These are phyloP conservation scores for Xanthostigma xanthostigma DNA, from an alignment of 2,888 invertebrate species.

Conservation along the genomic window DNA sequence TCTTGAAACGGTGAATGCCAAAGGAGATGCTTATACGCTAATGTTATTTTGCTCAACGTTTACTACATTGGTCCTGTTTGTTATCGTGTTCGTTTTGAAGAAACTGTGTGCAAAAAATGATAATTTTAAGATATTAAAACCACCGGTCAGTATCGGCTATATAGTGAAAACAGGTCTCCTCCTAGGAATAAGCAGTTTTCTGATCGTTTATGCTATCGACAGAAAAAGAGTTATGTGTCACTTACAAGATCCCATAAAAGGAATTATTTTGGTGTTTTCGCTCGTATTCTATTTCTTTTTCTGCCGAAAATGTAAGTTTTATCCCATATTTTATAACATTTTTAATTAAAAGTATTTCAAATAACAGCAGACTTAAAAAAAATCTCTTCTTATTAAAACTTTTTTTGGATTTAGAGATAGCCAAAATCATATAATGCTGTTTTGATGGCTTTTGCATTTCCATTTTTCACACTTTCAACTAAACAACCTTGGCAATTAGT, in stretches of 20 bases:
- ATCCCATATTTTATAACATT: not conserved
- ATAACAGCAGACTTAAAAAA: no score
- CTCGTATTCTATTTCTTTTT: constrained; percentile 43
- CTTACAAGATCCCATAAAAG: constrained; percentile 44
- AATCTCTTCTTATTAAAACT: no score
- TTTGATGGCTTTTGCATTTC: no score
- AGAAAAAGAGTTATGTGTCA: constrained; percentile 40
- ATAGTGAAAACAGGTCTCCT: constrained; percentile 29
- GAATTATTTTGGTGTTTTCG: constrained; percentile 37
- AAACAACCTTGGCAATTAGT: no score
- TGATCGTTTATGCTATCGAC: constrained; percentile 34
- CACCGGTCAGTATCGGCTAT: constrained; percentile 27
- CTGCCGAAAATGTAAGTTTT: constrained; percentile 37
- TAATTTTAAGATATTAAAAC: constrained; percentile 18
- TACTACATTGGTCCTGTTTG: constrained; percentile 19
- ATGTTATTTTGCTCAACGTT: constrained; percentile 21
- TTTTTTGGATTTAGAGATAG: no score
- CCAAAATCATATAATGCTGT: no score
- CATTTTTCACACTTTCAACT: no score
- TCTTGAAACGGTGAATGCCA: constrained; percentile 25
- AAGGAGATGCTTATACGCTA: constrained; percentile 23
- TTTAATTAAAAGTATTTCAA: no score
- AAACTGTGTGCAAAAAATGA: constrained; percentile 16
- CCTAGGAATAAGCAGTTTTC: constrained; percentile 31
- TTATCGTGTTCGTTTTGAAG: constrained; percentile 19